Evolutionary conservation across 2,797 vertebrate genomes (phyloP).

Genomic region (Pseudochromis fuscus): DNA sequence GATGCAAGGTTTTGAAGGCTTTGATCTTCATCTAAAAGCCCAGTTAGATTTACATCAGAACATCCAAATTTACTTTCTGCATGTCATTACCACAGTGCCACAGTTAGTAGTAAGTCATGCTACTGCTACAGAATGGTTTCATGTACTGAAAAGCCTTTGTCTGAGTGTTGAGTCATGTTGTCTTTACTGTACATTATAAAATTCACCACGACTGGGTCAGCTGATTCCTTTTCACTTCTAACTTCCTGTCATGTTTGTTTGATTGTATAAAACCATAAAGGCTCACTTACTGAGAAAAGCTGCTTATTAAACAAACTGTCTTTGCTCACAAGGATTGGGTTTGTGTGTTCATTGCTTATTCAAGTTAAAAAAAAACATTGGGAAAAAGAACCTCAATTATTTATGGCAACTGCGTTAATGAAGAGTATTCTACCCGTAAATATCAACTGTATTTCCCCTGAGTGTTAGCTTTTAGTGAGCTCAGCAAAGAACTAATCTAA

Average conservation of each 20-base stretch:
- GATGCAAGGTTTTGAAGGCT: slow-evolving; percentile 42
- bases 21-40: slow-evolving; percentile 69
- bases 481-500: neutral
- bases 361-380: neutral
- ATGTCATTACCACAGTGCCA: slow-evolving; percentile 42
- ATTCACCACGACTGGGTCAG: neutral
- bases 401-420: neutral
- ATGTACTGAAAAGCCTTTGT: slow-evolving; percentile 1
- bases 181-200: neutral
- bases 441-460: too few relatives aligned
- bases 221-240: neutral
- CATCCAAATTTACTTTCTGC: slow-evolving; percentile 34
- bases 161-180: slow-evolving; percentile 15
- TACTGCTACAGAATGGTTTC: slow-evolving; percentile 30
- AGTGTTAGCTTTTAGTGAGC: neutral
- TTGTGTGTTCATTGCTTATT: too few relatives aligned
- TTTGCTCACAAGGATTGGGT: too few relatives aligned
- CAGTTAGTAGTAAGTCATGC: slow-evolving; percentile 36
- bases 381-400: neutral
- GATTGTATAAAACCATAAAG: too few relatives aligned
- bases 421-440: neutral
- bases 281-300: too few relatives aligned
- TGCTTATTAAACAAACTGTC: too few relatives aligned
- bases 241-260: neutral
- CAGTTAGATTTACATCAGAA: slow-evolving; percentile 59